Evolutionary conservation across 2,113 vertebrate species (phyloP).

Genomic region (Gymnarchus niloticus): DNA sequence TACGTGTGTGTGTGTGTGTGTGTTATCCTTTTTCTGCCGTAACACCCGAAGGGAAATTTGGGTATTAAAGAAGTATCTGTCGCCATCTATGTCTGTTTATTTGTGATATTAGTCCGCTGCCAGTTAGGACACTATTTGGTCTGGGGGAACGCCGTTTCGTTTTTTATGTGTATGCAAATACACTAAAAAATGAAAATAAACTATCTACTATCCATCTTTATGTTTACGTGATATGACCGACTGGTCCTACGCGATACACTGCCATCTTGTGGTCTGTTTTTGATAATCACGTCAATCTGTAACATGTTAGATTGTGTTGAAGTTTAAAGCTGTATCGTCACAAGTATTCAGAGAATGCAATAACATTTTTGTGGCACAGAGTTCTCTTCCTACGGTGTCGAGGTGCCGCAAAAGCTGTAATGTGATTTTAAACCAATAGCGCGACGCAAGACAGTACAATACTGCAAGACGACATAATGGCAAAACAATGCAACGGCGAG

Average conservation of each 20-base stretch:
- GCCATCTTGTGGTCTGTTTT: constrained; percentile 10
- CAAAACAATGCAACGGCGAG: neutral
- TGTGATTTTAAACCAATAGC: neutral
- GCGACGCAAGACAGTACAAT: neutral
- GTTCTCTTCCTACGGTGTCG: neutral
- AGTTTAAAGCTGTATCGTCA: neutral
- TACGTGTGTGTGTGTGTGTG: too few relatives aligned
- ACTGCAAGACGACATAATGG: too few relatives aligned
- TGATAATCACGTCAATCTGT: neutral
- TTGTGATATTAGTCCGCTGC: too few relatives aligned
- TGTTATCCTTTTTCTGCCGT: too few relatives aligned
- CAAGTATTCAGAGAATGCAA: neutral
- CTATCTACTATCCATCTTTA: too few relatives aligned
- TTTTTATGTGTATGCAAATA: too few relatives aligned
- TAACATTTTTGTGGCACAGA: neutral
- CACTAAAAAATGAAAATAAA: too few relatives aligned
- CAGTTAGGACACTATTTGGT: too few relatives aligned
- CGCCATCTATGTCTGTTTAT: too few relatives aligned
- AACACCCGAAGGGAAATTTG: too few relatives aligned
- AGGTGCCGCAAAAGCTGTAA: neutral
- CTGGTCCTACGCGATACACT: neutral
- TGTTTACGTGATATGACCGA: neutral
- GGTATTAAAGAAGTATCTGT: too few relatives aligned
- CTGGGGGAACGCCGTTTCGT: too few relatives aligned
- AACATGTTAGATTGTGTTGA: neutral